Percentiles rank a stretch among this genome's conserved stretches.
Evolutionary conservation across 1,140 invertebrate genomes (phyloP).

Genomic region (Cydia pomonella): DNA sequence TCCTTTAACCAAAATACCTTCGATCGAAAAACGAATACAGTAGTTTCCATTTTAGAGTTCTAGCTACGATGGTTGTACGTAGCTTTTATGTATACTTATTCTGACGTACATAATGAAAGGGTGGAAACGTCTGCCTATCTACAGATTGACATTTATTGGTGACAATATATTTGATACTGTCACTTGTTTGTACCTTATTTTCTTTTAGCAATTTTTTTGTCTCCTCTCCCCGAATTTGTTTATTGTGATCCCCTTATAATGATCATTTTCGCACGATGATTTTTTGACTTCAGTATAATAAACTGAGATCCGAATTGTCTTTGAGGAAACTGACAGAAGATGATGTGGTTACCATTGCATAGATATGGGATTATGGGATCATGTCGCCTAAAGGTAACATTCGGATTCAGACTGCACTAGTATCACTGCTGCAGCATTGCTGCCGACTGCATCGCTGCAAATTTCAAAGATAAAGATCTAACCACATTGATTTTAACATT

Average conservation of each 20-base stretch:
- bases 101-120: neutral
- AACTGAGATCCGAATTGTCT: neutral
- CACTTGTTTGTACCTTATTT: conserved; percentile 10
- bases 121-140: conserved; percentile 10
- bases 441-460: too few species aligned
- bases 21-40: neutral
- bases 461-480: too few species aligned
- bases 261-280: too few species aligned
- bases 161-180: conserved; percentile 24
- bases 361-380: too few species aligned
- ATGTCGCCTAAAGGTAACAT: too few species aligned
- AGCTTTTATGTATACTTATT: neutral
- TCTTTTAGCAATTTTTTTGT: conserved; percentile 14
- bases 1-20: neutral
- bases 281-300: neutral
- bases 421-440: too few species aligned
- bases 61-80: neutral
- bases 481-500: too few species aligned
- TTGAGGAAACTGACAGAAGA: neutral
- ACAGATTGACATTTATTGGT: conserved; percentile 27
- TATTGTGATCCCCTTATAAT: conserved; percentile 12
- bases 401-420: too few species aligned
- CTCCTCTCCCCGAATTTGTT: neutral
- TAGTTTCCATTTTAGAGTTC: neutral
- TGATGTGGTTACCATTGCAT: too few species aligned